Conservation (phyloP, 2,797 vertebrate genomes). For the Malurus leucopterus region DNA sequence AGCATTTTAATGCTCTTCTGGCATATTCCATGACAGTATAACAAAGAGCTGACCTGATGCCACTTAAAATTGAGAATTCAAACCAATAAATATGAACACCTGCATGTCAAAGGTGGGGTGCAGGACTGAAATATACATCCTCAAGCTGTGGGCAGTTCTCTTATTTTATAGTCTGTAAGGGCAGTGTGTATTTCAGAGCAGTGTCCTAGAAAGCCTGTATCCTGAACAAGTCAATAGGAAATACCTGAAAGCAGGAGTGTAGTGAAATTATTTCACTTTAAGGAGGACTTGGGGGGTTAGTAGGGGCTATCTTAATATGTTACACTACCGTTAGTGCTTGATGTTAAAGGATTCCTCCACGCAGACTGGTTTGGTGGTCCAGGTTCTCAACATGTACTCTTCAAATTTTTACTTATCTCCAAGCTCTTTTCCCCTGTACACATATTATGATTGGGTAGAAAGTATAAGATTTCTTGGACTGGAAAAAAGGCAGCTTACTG, state of each 20-base stretch:
- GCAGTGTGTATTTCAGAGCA: not conserved
- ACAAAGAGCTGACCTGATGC: not conserved
- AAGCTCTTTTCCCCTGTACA: not conserved
- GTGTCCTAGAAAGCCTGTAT: not conserved
- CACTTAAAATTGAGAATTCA: not conserved
- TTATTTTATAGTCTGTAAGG: not conserved
- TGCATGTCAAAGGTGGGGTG: not conserved
- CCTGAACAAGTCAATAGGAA: not conserved
- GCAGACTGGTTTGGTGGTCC: not conserved
- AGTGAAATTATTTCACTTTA: not conserved
- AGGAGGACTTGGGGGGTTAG: not conserved
- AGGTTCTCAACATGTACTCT: not conserved
- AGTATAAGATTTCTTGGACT: not conserved
- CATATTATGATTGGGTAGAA: not conserved
- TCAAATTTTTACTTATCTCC: not conserved
- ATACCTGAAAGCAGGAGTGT: not conserved
- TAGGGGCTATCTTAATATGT: not conserved
- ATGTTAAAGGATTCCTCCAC: not conserved
- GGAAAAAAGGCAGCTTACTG: not conserved
- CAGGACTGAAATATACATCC: not conserved
- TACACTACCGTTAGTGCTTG: not conserved
- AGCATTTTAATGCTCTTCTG: not conserved
- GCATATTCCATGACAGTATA: not conserved
- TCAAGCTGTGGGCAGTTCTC: not conserved
- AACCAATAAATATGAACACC: not conserved